Base-by-base conservation (phyloP, 1,140 invertebrate genomes). In the Cyrtorhinus lividipennis region DNA sequence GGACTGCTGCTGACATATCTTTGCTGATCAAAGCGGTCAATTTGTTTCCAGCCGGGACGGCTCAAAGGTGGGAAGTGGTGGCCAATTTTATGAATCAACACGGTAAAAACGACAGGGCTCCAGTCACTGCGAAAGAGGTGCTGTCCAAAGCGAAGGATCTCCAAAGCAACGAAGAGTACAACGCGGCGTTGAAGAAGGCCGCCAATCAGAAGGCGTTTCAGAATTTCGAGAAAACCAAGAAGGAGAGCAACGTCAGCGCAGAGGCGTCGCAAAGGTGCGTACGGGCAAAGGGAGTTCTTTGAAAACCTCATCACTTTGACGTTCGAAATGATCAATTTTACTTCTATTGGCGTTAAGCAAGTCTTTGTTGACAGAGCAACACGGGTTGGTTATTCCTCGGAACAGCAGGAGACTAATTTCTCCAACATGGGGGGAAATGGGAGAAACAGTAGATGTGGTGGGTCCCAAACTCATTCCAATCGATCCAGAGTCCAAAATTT, bases 71-170 rank as follows among this genome's bases (percentile, higher is more conserved):
- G 95, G 93, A 97, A 64, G 92, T 95, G 0, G 90, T 98, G 1
- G 90, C 94, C 0, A 92, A 92, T 71, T 98, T 95, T 72, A 85
- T 98, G 15, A 94, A 93, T 72, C 93, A 97, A 71, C 95, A 99
- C 71, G 79, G 80, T 15, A 75, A 72, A 26, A 77, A 78, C 59
- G 75, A 75, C 22, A 72, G 71, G 12, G 24, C 61, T 73, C 68
- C 66, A 1, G 73, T 64, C 62, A 80, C 79, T 24, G 88, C 93
- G 0, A 94, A 95, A 73, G 90, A 97, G 73, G 91, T 96, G n/a
- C 76, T 98, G 10, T 84, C 85, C 13, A 95, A 96, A 76, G 93
- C 92, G 0, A 98, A 98, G 77, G 90, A 95, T 65, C 73, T 98
- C 20, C 92, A 97, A 75, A 90, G 87, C 68, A 86, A 84, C 15